Base-by-base conservation (phyloP, 2,888 invertebrate species). In the Protophormia terraenovae region DNA sequence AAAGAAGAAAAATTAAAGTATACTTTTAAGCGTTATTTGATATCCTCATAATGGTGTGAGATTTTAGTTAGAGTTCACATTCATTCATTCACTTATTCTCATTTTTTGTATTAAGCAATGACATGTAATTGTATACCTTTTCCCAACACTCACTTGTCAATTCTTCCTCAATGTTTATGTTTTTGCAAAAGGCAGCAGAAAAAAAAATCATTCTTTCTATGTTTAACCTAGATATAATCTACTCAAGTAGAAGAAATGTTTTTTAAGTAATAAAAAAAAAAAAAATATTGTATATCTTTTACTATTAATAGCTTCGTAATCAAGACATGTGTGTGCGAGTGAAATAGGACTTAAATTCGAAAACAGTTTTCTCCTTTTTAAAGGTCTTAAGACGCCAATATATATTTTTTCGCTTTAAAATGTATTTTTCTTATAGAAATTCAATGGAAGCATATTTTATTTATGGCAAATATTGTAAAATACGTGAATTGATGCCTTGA, bases 161-260 rank as follows among this genome's bases (percentile, higher is more conserved):
- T 60, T 38, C 27, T 41, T 29, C 1, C 3, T 27, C 8, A 45
- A 24, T 60, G 47, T 24, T 45, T 60, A 38, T 60, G 16, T 58
- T 58, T n/a, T 14, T 69, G 45, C 29, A 45, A 45, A 55, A 41
- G 24, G 2, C 35, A 60, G 19, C 45, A 35, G 10, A 22, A 41
- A 38, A 53, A 53, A 79, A 55, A 38, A 38, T 71, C 4, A 7
- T 77, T 58, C 45, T 60, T 69, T 47, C 27, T 60, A 16, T 72
- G 53, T 79, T 72, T 79, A 79, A 72, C 79, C 79, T 29, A 79
- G 53, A 79, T 79, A 53, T 45, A 41, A 79, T 72, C 79, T 55
- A 62, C 32, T 53, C 72, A 72, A 72, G 50, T 55, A 32, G 22
- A 62, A 62, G 58, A 55, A 53, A 64, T 53, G 12, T 53, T 53